Evolutionary conservation across 2,888 invertebrate genomes (phyloP).

Genomic region (Dyspetes luteomarginatus): DNA sequence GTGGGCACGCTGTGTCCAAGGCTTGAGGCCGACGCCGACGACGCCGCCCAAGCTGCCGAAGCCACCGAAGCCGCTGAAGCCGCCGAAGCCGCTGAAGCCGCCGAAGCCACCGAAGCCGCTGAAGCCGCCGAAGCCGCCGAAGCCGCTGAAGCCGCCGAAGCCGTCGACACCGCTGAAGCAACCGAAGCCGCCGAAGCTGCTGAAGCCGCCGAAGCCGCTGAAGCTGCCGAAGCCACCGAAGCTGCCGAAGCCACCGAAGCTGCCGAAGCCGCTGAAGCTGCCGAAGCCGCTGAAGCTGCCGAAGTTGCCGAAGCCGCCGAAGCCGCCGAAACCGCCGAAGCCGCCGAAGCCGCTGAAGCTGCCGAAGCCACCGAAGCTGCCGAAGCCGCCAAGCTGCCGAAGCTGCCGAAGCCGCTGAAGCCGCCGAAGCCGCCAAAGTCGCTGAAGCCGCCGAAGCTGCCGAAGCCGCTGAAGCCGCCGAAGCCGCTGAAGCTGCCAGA

Average conservation of each 20-base stretch:
- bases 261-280: constrained; percentile 62
- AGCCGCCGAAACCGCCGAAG: constrained; percentile 64
- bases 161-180: constrained; percentile 64
- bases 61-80: constrained; percentile 62
- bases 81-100: constrained; percentile 63
- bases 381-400: too few relatives aligned
- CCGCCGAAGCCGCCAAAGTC: too few relatives aligned
- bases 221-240: constrained; percentile 62
- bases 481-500: too few relatives aligned
- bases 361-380: too few relatives aligned
- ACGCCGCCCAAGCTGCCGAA: constrained; percentile 63
- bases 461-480: too few relatives aligned
- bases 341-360: constrained; percentile 65
- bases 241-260: constrained; percentile 62
- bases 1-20: constrained; percentile 70
- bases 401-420: too few relatives aligned
- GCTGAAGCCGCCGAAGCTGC: too few relatives aligned
- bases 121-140: constrained; percentile 64
- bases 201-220: constrained; percentile 64
- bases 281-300: constrained; percentile 62
- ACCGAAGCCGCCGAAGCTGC: constrained; percentile 65
- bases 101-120: constrained; percentile 63
- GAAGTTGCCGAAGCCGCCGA: constrained; percentile 63
- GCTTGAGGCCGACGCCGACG: constrained; percentile 65
- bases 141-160: constrained; percentile 64